Base-by-base conservation (phyloP, 1,140 invertebrate genomes). In the Lepidurus couesii region DNA sequence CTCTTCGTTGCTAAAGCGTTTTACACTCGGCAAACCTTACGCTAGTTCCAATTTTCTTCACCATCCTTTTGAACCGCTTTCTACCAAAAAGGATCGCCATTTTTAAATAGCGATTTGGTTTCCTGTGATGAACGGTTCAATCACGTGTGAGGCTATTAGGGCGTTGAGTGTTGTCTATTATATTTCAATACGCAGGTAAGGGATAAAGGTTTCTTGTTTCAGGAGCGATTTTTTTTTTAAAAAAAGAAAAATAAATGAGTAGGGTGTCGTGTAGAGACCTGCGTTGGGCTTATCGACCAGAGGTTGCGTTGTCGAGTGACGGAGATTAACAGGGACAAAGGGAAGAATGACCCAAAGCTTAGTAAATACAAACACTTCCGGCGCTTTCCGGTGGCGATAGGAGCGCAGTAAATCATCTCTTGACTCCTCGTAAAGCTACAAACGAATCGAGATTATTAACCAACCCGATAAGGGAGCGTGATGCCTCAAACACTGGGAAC, bases 241-340 rank as follows among this genome's bases (percentile, higher is more conserved):
- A 65, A 65, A 65, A 65, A 21, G 53, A 65, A 16, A 21, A 65
- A 65, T 1, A 13, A 65, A 47, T 21, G 16, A 13, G 6, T 65
- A n/a, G 53, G 10, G 10, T 13, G 16, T 65, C 9, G 21, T 13
- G 21, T 65, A 7, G 53, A 5, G 53, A 65, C 16, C 8, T 13
- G 53, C 6, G 34, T 7, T 65, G 21, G 53, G 53, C 53, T 65
- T 65, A 65, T 65, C 53, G 53, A 65, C 21, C 53, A 65, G 53
- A 65, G 53, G 53, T 65, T 65, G 53, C 53, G 21, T 16, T 65
- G 53, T 65, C 53, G 53, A 65, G 53, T 65, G 53, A 65, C 53
- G 53, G 21, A 65, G 53, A 65, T 65, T 65, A 65, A 65, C 53
- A 16, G 53, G 53, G 53, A 65, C 53, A 65, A 65, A 65, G 53